A percentile compares a stretch with the other conserved stretches of the same genome.
These are phyloP conservation scores for Kryptopterus vitreolus DNA, from an alignment of 2,797 vertebrate species.

Conservation along the genomic window DNA sequence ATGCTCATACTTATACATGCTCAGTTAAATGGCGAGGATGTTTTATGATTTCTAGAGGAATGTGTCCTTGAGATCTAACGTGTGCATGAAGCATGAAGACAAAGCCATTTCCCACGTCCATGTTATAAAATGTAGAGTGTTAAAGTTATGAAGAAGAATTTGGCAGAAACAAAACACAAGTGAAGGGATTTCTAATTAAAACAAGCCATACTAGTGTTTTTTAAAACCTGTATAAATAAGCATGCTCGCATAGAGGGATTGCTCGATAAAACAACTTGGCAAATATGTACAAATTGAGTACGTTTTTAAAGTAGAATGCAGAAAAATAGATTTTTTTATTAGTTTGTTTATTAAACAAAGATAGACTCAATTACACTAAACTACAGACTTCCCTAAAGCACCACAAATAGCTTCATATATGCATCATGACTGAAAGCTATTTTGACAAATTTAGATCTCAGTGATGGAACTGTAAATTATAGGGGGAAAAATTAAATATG, in stretches of 20 bases:
- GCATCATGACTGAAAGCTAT: background rate
- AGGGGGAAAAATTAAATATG: background rate
- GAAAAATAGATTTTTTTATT: background rate
- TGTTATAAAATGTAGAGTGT: background rate
- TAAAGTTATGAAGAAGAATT: background rate
- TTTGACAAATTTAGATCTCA: background rate
- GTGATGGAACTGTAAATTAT: background rate
- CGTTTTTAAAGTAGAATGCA: background rate
- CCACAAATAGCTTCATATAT: too few relatives aligned
- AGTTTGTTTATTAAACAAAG: background rate
- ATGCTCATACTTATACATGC: conserved; percentile 68
- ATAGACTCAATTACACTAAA: background rate
- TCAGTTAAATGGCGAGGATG: conserved; percentile 56
- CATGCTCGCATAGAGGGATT: background rate
- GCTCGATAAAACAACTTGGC: background rate
- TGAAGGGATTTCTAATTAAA: background rate
- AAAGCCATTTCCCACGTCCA: background rate
- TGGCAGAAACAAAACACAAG: background rate
- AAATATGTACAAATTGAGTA: background rate
- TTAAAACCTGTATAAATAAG: background rate
- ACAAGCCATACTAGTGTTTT: background rate
- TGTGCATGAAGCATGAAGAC: conserved; percentile 5
- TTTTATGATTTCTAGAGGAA: conserved; percentile 41
- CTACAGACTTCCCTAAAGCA: background rate
- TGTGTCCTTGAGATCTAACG: conserved; percentile 19